These are phyloP conservation scores for Pachliopta kotzebuea DNA, from an alignment of 2,888 invertebrate species.

Conservation along the genomic window DNA sequence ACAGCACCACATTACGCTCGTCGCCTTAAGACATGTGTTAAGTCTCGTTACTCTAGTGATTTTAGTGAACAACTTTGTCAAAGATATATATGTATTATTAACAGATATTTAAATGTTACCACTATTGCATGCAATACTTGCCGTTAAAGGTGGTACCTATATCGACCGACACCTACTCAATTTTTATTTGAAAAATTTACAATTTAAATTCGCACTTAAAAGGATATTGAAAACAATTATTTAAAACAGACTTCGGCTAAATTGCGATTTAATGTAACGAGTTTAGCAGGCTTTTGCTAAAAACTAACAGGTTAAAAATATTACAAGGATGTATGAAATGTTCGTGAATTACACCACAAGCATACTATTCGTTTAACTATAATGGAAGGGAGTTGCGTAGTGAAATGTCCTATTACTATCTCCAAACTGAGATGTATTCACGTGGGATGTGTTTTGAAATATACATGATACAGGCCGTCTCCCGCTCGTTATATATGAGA, in stretches of 20 bases:
- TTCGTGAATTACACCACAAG: neutral
- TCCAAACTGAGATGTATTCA: constrained; percentile 21
- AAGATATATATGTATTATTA: too few relatives aligned
- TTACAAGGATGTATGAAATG: constrained; percentile 1
- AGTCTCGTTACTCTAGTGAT: too few relatives aligned
- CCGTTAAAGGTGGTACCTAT: neutral
- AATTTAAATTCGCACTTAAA: constrained; percentile 22
- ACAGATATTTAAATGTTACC: neutral
- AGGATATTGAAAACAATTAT: constrained; percentile 20
- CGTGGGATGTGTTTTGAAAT: constrained; percentile 33
- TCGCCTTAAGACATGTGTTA: too few relatives aligned
- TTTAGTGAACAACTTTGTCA: too few relatives aligned
- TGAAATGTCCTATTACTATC: constrained; percentile 11
- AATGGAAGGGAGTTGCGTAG: constrained; percentile 1
- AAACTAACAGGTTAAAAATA: neutral
- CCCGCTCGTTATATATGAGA: constrained; percentile 35
- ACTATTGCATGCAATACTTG: neutral
- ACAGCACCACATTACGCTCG: too few relatives aligned
- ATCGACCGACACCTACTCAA: neutral
- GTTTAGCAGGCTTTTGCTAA: constrained; percentile 14
- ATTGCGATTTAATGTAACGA: constrained; percentile 18
- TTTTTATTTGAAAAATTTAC: constrained; percentile 15
- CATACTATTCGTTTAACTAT: neutral
- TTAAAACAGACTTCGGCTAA: constrained; percentile 11
- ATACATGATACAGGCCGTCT: constrained; percentile 33